These are phyloP conservation scores for Smutsia temminckii DNA, from an alignment of 2,797 vertebrate genomes.

Conservation along the genomic window DNA sequence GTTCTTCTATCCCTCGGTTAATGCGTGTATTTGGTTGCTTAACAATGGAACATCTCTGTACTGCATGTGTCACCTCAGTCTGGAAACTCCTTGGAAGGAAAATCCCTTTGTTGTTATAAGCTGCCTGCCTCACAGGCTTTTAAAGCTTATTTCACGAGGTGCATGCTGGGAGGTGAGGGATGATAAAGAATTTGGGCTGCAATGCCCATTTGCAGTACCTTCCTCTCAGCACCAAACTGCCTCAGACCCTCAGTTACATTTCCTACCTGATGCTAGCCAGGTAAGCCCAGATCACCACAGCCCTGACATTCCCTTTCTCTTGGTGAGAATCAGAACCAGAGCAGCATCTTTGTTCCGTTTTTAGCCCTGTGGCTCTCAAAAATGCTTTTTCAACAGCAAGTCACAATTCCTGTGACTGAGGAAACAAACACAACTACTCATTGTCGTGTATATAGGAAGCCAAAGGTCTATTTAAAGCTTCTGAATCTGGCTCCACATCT, in stretches of 20 bases:
- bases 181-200: conserved; percentile 3
- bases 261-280: neutral
- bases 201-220: conserved; percentile 27
- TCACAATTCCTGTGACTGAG: neutral
- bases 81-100: conserved; percentile 5
- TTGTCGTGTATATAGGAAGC: neutral
- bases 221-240: neutral
- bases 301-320: neutral
- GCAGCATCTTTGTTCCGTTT: neutral
- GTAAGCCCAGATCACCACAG: neutral
- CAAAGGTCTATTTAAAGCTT: neutral
- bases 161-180: neutral
- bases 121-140: conserved; percentile 31
- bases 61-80: neutral
- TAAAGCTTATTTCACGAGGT: conserved; percentile 25
- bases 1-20: conserved; percentile 10
- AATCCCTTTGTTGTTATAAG: conserved; percentile 50
- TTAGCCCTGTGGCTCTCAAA: neutral
- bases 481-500: neutral
- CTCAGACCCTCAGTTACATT: neutral
- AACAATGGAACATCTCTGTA: conserved; percentile 38
- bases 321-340: neutral
- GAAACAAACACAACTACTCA: neutral
- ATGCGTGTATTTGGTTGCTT: conserved; percentile 26
- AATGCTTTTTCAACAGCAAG: conserved; percentile 36